Percentiles rank a stretch among this genome's conserved stretches.
Conservation (phyloP, 2,797 vertebrate genomes). For the Danio choprae region DNA sequence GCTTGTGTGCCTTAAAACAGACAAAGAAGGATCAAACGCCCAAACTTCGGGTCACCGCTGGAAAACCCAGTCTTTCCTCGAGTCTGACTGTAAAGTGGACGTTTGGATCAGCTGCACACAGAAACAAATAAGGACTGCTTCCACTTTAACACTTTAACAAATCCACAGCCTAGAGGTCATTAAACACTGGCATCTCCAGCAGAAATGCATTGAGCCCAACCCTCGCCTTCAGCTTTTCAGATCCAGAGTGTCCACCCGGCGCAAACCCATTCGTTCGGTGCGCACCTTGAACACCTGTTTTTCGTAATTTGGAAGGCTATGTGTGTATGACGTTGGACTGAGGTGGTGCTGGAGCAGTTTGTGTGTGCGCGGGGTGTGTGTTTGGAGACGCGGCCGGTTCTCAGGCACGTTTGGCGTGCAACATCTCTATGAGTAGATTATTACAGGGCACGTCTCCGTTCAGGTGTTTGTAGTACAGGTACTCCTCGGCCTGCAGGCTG, state of each 20-base stretch:
- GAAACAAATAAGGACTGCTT: conserved; percentile 31
- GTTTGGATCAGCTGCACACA: conserved; percentile 51
- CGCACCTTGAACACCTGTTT: conserved; percentile 4
- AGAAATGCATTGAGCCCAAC: conserved; percentile 37
- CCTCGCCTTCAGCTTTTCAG: conserved; percentile 28
- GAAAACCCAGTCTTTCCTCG: conserved; percentile 43
- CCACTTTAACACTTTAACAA: conserved; percentile 11
- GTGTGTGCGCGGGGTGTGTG: conserved; percentile 34
- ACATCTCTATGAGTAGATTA: conserved; percentile 99
- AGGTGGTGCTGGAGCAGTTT: conserved; percentile 42
- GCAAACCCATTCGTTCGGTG: conserved; percentile 9
- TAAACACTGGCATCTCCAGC: conserved; percentile 22
- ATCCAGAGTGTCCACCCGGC: conserved; percentile 12
- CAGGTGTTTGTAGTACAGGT: conserved; percentile 99
- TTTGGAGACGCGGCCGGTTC: conserved; percentile 27
- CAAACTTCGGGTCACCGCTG: conserved; percentile 32
- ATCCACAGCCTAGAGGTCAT: conserved; percentile 44
- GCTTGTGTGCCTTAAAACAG: conserved; percentile 56
- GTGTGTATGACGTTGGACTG: conserved; percentile 50
- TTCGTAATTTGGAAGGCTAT: conserved; percentile 26
- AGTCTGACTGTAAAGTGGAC: conserved; percentile 43
- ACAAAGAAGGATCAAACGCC: conserved; percentile 35
- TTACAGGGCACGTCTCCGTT: conserved; percentile 99
- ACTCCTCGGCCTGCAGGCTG: conserved; percentile 98
- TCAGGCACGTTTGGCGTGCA: conserved; percentile 97